Evolutionary conservation across 1,140 invertebrate genomes (phyloP), one percentile per base, ranked within the genome.

Genomic region (Parapsyche elsis): DNA sequence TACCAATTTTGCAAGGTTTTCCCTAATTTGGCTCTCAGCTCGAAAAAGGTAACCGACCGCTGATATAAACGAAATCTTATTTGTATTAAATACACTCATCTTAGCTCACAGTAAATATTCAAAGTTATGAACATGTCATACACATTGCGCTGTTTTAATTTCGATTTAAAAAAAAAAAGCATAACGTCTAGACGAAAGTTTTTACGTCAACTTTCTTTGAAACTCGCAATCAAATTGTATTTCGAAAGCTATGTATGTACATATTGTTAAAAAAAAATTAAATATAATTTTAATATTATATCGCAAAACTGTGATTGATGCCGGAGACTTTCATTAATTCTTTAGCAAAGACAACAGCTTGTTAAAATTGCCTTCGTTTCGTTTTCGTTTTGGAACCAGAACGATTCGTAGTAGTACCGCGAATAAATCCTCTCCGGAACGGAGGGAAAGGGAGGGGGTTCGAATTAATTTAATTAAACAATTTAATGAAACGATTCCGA

Each of bases 381-480:
- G 30, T 38, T 38, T 38, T 38, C 30, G 7, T 38, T 38, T 38
- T 38, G 7, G 30, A 38, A 24, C 64, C 19, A 10, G 26, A 67
- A 26, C 9, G 9, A 24, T 67, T 30, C 64, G 59, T 16, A 24
- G 12, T 12, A 53, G 16, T 16, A 53, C 19, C 19, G 9, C 10
- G 24, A 67, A 67, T 30, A 26, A 30, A 67, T 67, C 23, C 21
- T 26, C 64, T 23, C 23, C 9, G 64, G 64, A 61, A 19, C 0
- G 24, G 49, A 53, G 2, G 49, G 4, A 16, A 53, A 10, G 49
- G 49, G 49, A 12, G 16, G 64, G 21, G 4, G 21, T 26, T 67
- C 38, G 44, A 76, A 81, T 78, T 81, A 78, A 81, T 78, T 81
- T 81, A 81, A 81, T 81, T 81, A 75, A 81, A 78, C 59, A 75